Base-by-base conservation (phyloP, 2,113 vertebrate genomes). In the Gila orcuttii region DNA sequence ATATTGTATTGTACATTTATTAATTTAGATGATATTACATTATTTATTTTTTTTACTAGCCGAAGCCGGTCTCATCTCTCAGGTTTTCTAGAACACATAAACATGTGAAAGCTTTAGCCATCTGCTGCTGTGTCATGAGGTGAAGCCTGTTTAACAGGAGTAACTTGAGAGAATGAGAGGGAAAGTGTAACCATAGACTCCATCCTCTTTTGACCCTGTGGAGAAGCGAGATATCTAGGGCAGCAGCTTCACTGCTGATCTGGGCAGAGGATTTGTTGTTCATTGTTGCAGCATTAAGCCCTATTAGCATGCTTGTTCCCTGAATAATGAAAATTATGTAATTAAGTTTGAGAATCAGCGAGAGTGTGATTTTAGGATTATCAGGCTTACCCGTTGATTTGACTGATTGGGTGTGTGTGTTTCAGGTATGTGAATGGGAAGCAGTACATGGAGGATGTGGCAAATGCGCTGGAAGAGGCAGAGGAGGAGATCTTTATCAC, bases 401-500 rank as follows among this genome's bases (percentile, higher is more conserved):
- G 69, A 42, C 36, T 42, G 69, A 11, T 11, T 73, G 36, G 36
- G 75, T 83, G 17, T 88, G 90, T 77, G 90, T 77, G 88, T 95
- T 91, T 21, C 93, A 99, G 98, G 98, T 99, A 99, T 64, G 97
- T 99, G 7, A 99, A 99, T 28, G 97, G 97, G 0, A 98, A 95
- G 90, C 94, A 93, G 1, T 99, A 97, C 92, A 99, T 99, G 88
- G 96, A 97, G 92, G 98, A 99, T 1, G 94, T 99, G 0, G 98
- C 98, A 0, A 90, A 97, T 69, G 98, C 98, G 39, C 95, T 99
- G 87, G 97, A 99, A 91, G 96, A 95, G 6, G 98, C 98, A 4
- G 95, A 93, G 79, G 97, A 99, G 79, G 98, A 99, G 86, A 99
- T 99, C 90, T 99, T 99, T 93, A 99, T 99, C 94, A 99, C 98